Conservation (phyloP, 2,797 vertebrate genomes). For the Anguilla anguilla region DNA sequence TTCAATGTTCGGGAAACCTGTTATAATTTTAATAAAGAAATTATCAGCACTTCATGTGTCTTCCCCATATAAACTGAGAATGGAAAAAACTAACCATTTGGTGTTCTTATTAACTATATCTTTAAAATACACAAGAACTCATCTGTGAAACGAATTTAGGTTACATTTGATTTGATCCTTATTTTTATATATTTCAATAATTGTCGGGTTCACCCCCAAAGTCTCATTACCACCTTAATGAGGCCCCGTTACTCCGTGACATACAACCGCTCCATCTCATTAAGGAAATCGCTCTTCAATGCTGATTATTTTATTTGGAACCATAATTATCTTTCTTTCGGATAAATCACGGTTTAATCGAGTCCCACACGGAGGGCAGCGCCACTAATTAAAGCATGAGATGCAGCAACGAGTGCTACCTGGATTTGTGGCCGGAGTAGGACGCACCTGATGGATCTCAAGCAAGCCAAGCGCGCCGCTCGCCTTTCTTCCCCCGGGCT, state of each 20-base stretch:
- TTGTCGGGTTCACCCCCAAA: slow-evolving; percentile 80
- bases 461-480: slow-evolving; percentile 46
- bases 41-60: slow-evolving; percentile 21
- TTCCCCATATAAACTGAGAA: slow-evolving; percentile 44
- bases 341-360: slow-evolving; percentile 99
- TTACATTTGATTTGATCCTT: slow-evolving; percentile 77
- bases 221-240: slow-evolving; percentile 96
- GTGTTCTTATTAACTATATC: slow-evolving; percentile 23
- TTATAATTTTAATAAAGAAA: slow-evolving; percentile 27
- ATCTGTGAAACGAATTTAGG: slow-evolving; percentile 74
- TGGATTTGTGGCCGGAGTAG: slow-evolving; percentile 66
- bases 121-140: slow-evolving; percentile 49
- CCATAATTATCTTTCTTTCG: slow-evolving; percentile 99
- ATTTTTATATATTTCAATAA: slow-evolving; percentile 78
- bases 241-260: slow-evolving; percentile 96
- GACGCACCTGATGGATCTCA: slow-evolving; percentile 50
- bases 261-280: slow-evolving; percentile 95
- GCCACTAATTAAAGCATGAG: slow-evolving; percentile 89
- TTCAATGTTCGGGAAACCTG: slow-evolving; percentile 12
- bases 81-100: slow-evolving; percentile 47
- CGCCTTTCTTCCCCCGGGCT: slow-evolving; percentile 59
- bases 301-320: slow-evolving; percentile 99
- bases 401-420: slow-evolving; percentile 78
- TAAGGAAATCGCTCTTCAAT: slow-evolving; percentile 99
- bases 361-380: slow-evolving; percentile 94